These are phyloP conservation scores for Baronia brevicornis DNA, from an alignment of 2,888 invertebrate species.

Conservation along the genomic window DNA sequence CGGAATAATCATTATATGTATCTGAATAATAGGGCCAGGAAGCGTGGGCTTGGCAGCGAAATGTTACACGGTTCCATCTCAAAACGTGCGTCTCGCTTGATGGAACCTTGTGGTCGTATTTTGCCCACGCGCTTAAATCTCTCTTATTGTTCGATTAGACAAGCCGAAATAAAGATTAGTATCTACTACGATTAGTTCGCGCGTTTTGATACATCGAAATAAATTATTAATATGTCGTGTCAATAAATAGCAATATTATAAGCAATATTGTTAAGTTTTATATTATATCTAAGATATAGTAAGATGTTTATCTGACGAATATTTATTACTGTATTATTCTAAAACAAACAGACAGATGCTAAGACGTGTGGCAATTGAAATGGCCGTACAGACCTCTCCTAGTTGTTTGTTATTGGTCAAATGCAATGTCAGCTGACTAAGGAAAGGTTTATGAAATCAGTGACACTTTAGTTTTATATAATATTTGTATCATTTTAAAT, in stretches of 20 bases:
- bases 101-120: constrained; percentile 33
- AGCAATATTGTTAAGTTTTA: background rate
- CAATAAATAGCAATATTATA: constrained; percentile 6
- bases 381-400: too few species aligned
- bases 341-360: too few species aligned
- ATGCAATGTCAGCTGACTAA: too few species aligned
- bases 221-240: too few species aligned
- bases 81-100: constrained; percentile 26
- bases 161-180: constrained; percentile 18
- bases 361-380: too few species aligned
- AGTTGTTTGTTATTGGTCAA: too few species aligned
- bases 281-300: background rate
- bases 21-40: constrained; percentile 46
- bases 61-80: constrained; percentile 28
- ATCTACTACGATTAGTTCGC: constrained; percentile 29
- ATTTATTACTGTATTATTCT: background rate
- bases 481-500: too few species aligned
- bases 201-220: constrained; percentile 28
- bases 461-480: constrained; percentile 10
- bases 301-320: background rate
- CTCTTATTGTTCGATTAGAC: constrained; percentile 47
- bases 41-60: constrained; percentile 44
- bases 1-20: constrained; percentile 50
- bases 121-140: constrained; percentile 53
- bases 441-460: too few species aligned